Base-by-base conservation (phyloP, 1,140 invertebrate genomes). In the Lethrus apterus region DNA sequence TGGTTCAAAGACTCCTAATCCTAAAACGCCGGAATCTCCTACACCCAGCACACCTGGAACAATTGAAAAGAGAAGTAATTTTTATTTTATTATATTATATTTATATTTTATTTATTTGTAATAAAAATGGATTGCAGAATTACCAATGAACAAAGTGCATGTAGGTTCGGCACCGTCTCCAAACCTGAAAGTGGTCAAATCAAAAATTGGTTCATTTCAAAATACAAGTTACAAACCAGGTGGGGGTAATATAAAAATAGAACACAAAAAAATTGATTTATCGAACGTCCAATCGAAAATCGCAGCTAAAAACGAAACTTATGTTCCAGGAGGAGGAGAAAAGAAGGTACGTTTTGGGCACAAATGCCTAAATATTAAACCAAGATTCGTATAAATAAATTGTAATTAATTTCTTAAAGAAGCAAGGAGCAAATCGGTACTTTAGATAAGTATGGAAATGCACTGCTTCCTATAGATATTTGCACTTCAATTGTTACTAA, bases 141-240 rank as follows among this genome's bases (percentile, higher is more conserved):
- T 93, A 52, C 88, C 90, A 42, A 93, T 93, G 86, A 93, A 93
- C 63, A 93, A 93, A 75, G 68, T 93, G 55, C 86, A 92, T 76
- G 89, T 95, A 5, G 90, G 90, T 33, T 77, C 82, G 44, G 86
- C 88, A 4, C 87, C 90, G 30, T 91, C 89, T 15, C 91, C 92
- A 15, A 94, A 94, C 65, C 67, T 95, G 30, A 91, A 91, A 70
- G 80, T 86, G 36, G 88, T 93, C 1, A 83, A 83, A 67, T 93
- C 92, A 10, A 96, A 95, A 74, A 90, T 97, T 52, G 93, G 93
- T 4, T 96, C 93, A 2, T 68, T 96, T 60, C 81, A 92, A n/a
- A 96, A 96, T 65, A 76, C 90, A 0, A 83, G 77, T 33, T 88
- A 97, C 66, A 93, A 89, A 63, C 90, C 91, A 1, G 86, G 89